Conservation (phyloP, 1,140 invertebrate species). For the Hyles euphorbiae region DNA sequence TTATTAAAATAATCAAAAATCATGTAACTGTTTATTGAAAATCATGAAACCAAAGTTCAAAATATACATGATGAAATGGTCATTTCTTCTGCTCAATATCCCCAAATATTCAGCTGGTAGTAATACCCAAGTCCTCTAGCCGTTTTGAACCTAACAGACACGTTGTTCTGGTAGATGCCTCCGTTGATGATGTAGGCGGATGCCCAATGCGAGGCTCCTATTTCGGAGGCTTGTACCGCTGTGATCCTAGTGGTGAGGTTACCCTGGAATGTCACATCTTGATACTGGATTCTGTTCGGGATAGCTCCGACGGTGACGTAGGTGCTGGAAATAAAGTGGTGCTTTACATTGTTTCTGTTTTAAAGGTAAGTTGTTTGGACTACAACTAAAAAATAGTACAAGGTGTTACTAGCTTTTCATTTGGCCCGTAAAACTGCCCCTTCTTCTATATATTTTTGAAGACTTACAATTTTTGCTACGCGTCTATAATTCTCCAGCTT, state of each 20-base stretch:
- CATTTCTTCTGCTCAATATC: not conserved
- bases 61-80: too few relatives aligned
- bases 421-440: too few relatives aligned
- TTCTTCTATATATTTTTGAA: too few relatives aligned
- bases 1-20: too few relatives aligned
- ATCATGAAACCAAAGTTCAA: too few relatives aligned
- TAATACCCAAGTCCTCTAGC: not conserved
- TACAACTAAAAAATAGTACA: too few relatives aligned
- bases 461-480: too few relatives aligned
- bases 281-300: not conserved
- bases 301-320: not conserved
- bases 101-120: not conserved
- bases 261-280: not conserved
- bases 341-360: not conserved
- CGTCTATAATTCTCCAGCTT: too few relatives aligned
- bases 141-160: constrained; percentile 1
- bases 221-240: constrained; percentile 4
- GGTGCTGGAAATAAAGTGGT: constrained; percentile 5
- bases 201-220: constrained; percentile 4
- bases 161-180: constrained; percentile 14
- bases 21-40: too few relatives aligned
- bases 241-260: constrained; percentile 1
- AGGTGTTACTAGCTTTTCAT: too few relatives aligned
- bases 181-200: constrained; percentile 8
- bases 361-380: too few relatives aligned